phyloP scores from a whole-genome alignment of 2,888 invertebrate species.

The Dolichopus griseipennis region DNA sequence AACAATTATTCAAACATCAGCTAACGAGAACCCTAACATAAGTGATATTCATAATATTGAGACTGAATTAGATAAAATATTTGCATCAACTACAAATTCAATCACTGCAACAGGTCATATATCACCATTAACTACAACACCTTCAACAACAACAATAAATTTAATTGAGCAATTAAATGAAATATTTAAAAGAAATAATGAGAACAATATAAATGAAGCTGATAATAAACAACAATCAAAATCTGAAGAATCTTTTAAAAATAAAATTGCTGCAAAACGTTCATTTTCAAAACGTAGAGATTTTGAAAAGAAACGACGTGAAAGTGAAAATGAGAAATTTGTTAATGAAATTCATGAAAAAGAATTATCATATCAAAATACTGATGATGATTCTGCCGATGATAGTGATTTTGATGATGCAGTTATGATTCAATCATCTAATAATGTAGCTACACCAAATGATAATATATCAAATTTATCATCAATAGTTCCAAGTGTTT shows the following conservation, averaged over 20 bases:
- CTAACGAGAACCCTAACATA: neutral
- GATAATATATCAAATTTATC: neutral
- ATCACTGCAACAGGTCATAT: neutral
- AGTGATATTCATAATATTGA: neutral
- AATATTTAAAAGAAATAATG: conserved; percentile 12
- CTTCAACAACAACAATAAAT: conserved; percentile 3
- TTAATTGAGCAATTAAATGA: conserved; percentile 11
- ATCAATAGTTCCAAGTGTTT: neutral
- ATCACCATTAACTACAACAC: neutral
- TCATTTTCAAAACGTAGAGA: conserved; percentile 19
- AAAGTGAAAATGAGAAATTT: conserved; percentile 16
- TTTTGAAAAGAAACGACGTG: conserved; percentile 18
- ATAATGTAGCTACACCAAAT: neutral
- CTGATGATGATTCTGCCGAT: conserved; percentile 14
- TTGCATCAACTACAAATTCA: neutral
- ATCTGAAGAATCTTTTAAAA: neutral
- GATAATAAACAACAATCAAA: neutral
- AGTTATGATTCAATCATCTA: neutral
- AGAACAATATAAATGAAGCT: conserved; percentile 8
- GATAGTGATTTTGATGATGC: conserved; percentile 8
- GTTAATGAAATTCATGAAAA: conserved; percentile 13
- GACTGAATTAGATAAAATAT: too few relatives aligned
- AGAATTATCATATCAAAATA: conserved; percentile 3
- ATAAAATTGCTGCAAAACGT: conserved; percentile 14
- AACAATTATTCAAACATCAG: neutral